Evolutionary conservation across 2,888 invertebrate species (phyloP).

Genomic region (Cheilosia urbana): DNA sequence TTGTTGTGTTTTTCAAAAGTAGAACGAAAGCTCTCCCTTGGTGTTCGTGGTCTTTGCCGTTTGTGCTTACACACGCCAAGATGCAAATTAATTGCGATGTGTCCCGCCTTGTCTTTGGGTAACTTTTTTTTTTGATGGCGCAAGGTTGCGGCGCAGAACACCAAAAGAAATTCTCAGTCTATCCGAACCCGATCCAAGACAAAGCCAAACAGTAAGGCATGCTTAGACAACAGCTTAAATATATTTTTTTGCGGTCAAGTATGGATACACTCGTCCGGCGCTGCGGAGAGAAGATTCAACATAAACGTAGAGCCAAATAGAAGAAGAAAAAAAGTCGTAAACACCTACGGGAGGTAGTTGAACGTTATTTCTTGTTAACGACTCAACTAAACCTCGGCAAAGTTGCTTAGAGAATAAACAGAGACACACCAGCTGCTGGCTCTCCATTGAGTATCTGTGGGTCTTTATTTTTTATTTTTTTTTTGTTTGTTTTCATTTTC

Average conservation of each 20-base stretch:
- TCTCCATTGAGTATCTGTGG: slow-evolving; percentile 1
- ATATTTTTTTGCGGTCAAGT: slow-evolving; percentile 71
- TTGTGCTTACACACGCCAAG: slow-evolving; percentile 21
- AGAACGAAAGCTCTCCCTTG: slow-evolving; percentile 60
- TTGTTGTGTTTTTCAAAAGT: slow-evolving; percentile 24
- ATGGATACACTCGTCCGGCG: slow-evolving; percentile 60
- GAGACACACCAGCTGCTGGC: slow-evolving; percentile 60
- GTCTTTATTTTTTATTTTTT: neutral
- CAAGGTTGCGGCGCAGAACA: slow-evolving; percentile 65
- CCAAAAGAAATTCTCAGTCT: slow-evolving; percentile 48
- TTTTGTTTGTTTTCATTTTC: slow-evolving; percentile 51
- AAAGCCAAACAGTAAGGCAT: slow-evolving; percentile 11
- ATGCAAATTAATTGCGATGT: slow-evolving; percentile 61
- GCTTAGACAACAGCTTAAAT: slow-evolving; percentile 5
- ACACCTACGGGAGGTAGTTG: slow-evolving; percentile 69
- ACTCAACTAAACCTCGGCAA: slow-evolving; percentile 59
- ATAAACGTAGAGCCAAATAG: slow-evolving; percentile 15
- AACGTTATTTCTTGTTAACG: slow-evolving; percentile 70
- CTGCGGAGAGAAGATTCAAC: slow-evolving; percentile 50
- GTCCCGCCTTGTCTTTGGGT: slow-evolving; percentile 10
- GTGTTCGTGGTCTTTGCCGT: neutral
- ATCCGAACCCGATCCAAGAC: neutral
- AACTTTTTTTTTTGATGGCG: slow-evolving; percentile 35
- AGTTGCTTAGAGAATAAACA: slow-evolving; percentile 60
- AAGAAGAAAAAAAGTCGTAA: slow-evolving; percentile 52